Evolutionary conservation across 2,797 vertebrate genomes (phyloP), one percentile per base, ranked within the genome.

Genomic region (Acropternis orthonyx): DNA sequence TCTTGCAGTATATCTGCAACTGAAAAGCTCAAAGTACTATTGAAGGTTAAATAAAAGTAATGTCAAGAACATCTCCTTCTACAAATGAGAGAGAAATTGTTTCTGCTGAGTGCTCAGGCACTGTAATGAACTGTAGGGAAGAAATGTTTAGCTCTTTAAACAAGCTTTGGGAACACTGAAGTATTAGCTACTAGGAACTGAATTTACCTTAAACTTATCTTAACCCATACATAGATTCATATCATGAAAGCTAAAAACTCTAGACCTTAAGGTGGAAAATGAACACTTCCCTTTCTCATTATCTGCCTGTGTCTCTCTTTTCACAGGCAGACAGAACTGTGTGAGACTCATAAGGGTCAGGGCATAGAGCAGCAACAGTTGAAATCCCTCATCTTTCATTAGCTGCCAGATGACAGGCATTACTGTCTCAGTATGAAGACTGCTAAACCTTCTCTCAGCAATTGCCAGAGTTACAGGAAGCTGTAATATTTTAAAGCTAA

Each of bases 1-100:
- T 82, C 54, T 48, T 59, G 36, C 2, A 11, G 16, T 73, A 26
- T 66, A 5, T 46, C 82, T 92, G 76, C 44, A 76, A 28, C 6
- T 24, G 68, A 63, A 92, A 91, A 89, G 22, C 7, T 67, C 76
- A 52, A 83, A 61, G 21, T 58, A 26, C 23, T 49, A 36, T 14
- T 55, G 72, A 67, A 89, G 61, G 88, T 93, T 87, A 94, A 96
- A 83, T 95, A 80, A 91, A 91, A 92, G 48, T 74, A 74, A 65
- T 44, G 84, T 72, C 65, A 91, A 51, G 77, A 93, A 65, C 30
- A 55, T 46, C 41, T 74, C 26, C 41, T 78, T n/a, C 52, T 87
- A 51, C 49, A 85, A 82, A 84, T 18, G 48, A 91, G n/a, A 51
- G 32, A 88, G 49, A 78, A 92, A 85, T 78, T 71, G 43, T 85